Evolutionary conservation across 2,888 invertebrate genomes (phyloP).

Genomic region (Helobdella robusta): DNA sequence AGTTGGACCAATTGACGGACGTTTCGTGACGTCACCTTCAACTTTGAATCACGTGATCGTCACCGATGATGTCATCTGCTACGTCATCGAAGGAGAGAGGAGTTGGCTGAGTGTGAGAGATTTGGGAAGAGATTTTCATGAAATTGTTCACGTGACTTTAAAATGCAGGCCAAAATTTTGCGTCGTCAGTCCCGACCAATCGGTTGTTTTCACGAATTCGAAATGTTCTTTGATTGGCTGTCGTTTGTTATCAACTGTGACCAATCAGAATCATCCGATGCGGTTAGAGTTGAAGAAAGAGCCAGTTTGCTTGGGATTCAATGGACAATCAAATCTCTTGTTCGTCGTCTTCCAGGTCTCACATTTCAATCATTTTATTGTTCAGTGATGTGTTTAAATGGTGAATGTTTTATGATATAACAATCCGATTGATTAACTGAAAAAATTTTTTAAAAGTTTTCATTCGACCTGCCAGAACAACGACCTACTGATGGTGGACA

Average conservation of each 20-base stretch:
- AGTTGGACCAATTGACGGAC: neutral
- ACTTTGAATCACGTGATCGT: neutral
- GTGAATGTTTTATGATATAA: too few relatives aligned
- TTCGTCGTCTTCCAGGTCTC: conserved; percentile 19
- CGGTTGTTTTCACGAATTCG: neutral
- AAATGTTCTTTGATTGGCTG: neutral
- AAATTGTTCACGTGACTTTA: conserved; percentile 2
- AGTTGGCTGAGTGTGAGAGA: conserved; percentile 11
- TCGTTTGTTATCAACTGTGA: neutral
- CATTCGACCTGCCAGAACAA: conserved; percentile 37
- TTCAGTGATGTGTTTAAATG: too few relatives aligned
- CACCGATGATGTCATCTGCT: neutral
- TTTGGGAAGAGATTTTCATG: neutral
- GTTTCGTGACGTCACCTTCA: too few relatives aligned
- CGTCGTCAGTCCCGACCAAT: conserved; percentile 11
- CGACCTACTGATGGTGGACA: conserved; percentile 41
- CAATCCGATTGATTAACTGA: too few relatives aligned
- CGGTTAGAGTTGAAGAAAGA: neutral
- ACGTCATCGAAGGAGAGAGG: conserved; percentile 3
- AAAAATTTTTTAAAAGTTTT: too few relatives aligned
- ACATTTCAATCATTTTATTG: too few relatives aligned
- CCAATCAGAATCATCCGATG: neutral
- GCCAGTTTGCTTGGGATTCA: neutral
- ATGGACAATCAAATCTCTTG: neutral
- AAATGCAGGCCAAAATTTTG: neutral